Base-by-base conservation (phyloP, 2,888 invertebrate species). In the Margaritifera margaritifera region DNA sequence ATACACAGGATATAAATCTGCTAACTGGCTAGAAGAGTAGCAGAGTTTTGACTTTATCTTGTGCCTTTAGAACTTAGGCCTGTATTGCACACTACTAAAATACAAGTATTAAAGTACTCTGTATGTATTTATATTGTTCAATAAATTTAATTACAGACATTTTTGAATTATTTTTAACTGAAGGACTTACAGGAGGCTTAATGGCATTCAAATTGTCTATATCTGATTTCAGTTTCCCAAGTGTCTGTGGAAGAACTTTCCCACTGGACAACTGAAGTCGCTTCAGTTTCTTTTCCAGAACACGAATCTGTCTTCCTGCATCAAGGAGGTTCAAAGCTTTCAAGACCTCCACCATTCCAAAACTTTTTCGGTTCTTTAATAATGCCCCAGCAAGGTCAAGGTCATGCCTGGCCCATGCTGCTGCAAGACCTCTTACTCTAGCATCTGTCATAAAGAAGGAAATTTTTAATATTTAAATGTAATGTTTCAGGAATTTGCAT, bases 341-440 rank as follows among this genome's bases (percentile, higher is more conserved):
- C 25, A 88, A 75, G 2, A 88, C 86, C 70, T 88, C 87, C n/a
- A 82, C 83, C 62, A 88, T 68, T 18, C 87, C 85, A 79, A 85
- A 88, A 63, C 77, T 73, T 5, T 82, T 79, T 11, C 79, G 72
- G 63, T 83, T 75, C 22, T 77, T 52, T 15, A 89, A 79, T 53
- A 88, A 81, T n/a, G 83, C 75, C 27, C 84, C 74, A 0, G 86
- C 84, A 69, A 89, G 64, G n/a, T 82, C 81, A 63, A 82, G 76
- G 70, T 89, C 88, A 60, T 85, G 80, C 42, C 88, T 75, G 6
- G 87, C 86, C 87, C 86, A 87, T 3, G 89, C 88, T 27, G 87
- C 85, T 18, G 88, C 85, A 51, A 89, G 67, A 6, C 85, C 84
- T 60, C 87, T 74, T 18, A 87, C 80, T 62, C 84, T 76, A 11